Base-by-base conservation (phyloP, 2,797 vertebrate species). In the Cyclopterus lumpus region DNA sequence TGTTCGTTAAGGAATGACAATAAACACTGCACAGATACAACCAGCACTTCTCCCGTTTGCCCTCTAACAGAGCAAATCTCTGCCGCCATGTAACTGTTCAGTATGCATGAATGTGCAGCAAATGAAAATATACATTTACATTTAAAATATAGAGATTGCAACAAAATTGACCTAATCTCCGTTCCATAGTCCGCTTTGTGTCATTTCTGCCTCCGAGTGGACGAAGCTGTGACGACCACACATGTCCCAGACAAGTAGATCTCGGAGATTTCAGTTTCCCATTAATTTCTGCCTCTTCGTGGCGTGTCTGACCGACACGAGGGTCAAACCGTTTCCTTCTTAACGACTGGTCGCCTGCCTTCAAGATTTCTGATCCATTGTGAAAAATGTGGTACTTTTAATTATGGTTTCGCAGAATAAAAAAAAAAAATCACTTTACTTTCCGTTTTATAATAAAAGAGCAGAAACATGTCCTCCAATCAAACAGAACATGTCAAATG, bases 61-160 rank as follows among this genome's bases (percentile, higher is more conserved):
- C 14, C 51, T 46, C 9, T 26, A 28, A 51, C 32, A 2, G 11
- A 11, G 20, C 30, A 22, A 8, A 32, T 54, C 28, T 48, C 28
- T 46, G 68, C 28, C 28, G 11, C 4, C 32, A 5, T 3, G 5
- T 15, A 26, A 15, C 32, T 34, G 12, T 14, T 75, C 36, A 20
- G 16, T 46, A 14, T 72, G 66, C 59, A 58, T 65, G 22, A 8
- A 24, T 66, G 49, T n/a, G 24, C 26, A 53, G 36, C 6, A 7
- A 72, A 55, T 8, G 7, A 32, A 63, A 68, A 73, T 20, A 57
- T 60, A 20, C 22, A 54, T 42, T 78, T 60, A 18, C 24, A 72
- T 71, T 71, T 44, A 32, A 67, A 69, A 67, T 24, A 32, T 22
- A 20, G 61, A 63, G 51, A 49, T 74, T 40, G 44, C 61, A 15